Conservation (phyloP, 2,113 vertebrate species). For the Brachyistius frenatus region DNA sequence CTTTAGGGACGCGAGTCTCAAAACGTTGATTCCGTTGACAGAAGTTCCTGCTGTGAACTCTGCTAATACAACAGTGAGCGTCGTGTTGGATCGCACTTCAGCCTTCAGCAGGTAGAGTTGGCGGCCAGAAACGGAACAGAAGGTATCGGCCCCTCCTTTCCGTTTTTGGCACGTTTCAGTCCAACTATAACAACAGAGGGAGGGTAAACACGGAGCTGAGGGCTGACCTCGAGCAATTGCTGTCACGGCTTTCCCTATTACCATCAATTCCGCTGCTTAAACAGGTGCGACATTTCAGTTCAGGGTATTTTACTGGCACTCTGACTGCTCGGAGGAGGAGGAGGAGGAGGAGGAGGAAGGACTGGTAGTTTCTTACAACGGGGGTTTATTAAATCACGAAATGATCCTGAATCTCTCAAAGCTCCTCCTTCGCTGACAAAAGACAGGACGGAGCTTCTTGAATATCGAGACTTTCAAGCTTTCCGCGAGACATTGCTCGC, state of each 20-base stretch:
- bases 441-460: background rate
- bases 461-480: background rate
- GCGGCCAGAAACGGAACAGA: constrained; percentile 7
- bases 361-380: constrained; percentile 1
- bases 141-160: background rate
- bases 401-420: background rate
- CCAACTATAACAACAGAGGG: constrained; percentile 49
- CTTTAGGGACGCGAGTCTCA: background rate
- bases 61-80: background rate
- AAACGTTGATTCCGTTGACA: background rate
- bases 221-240: constrained; percentile 7
- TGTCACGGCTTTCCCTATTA: constrained; percentile 15
- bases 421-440: background rate
- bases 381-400: background rate
- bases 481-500: too few relatives aligned
- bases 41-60: background rate
- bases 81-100: background rate
- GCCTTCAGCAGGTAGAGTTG: background rate
- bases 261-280: constrained; percentile 54
- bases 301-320: constrained; percentile 9
- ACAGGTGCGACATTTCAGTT: constrained; percentile 43
- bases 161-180: constrained; percentile 20
- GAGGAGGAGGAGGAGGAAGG: too few relatives aligned
- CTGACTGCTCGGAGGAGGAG: background rate
- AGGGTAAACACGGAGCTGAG: constrained; percentile 37